Evolutionary conservation across 2,797 vertebrate species (phyloP).

Genomic region (Sciaenops ocellatus): DNA sequence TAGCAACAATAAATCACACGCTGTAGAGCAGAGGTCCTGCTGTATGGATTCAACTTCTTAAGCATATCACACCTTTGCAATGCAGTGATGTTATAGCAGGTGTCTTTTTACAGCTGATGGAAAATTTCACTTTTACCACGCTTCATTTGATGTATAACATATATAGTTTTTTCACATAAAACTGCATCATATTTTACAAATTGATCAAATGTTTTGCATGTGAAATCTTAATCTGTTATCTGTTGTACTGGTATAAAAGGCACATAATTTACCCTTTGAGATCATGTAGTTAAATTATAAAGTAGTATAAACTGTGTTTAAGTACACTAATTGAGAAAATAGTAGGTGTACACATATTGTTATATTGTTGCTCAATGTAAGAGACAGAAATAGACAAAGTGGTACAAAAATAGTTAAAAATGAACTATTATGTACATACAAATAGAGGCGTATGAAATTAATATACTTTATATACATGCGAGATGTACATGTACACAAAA

Average conservation of each 20-base stretch:
- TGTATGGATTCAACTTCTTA: not conserved
- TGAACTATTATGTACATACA: too few relatives aligned
- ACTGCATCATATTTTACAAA: not conserved
- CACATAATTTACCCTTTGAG: too few relatives aligned
- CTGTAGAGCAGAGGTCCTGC: not conserved
- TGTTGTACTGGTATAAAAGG: not conserved
- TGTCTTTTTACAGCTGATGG: not conserved
- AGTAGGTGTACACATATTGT: too few relatives aligned
- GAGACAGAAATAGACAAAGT: too few relatives aligned
- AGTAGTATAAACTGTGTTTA: not conserved
- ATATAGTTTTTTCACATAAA: too few relatives aligned
- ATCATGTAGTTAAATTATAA: not conserved
- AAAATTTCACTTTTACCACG: not conserved
- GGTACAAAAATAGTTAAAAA: too few relatives aligned
- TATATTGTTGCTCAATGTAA: too few relatives aligned
- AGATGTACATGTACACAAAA: too few relatives aligned
- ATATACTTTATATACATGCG: too few relatives aligned
- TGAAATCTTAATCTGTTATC: not conserved
- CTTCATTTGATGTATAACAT: not conserved
- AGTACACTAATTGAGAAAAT: not conserved
- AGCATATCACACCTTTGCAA: not conserved
- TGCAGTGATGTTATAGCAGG: not conserved
- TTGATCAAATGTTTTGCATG: not conserved
- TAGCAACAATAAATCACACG: constrained; percentile 27
- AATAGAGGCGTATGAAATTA: too few relatives aligned